Evolutionary conservation across 2,888 invertebrate species (phyloP), one percentile per base, ranked within the genome.

Genomic region (Lutraria lutraria): DNA sequence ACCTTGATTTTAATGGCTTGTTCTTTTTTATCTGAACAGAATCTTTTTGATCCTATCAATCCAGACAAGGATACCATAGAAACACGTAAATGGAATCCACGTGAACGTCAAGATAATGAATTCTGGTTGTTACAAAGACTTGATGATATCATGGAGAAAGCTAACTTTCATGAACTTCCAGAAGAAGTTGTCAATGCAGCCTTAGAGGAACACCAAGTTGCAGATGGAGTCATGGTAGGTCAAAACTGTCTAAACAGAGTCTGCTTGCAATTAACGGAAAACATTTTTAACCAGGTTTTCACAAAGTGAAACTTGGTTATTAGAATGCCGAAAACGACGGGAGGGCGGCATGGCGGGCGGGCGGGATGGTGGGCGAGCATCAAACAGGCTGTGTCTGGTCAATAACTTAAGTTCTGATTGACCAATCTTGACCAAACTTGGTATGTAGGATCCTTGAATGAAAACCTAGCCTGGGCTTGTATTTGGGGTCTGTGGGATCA

Each of bases 31-130:
- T 86, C 85, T 56, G 79, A 93, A 2, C 93, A 96, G 96, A 85
- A 86, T 43, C 91, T 96, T 82, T 96, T 96, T 94, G 96, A 96
- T 89, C 96, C 96, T 21, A 94, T 96, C 84, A 96, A 96, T 92
- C 96, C 96, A 6, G 96, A 96, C 93, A 96, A 96, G 88, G 96
- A 96, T 91, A 96, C 96, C 8, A 92, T 96, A 15, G 92, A 92
- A 68, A 95, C 96, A 2, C 88, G 96, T 21, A 91, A 94, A 82
- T 94, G 92, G 93, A 95, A 94, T 21, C 93, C 95, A 21, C 88
- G 94, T n/a, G 96, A 96, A 82, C 93, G 95, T 53, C 92, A 96
- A 56, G 96, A 96, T 91, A 96, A 94, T 89, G 96, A 96, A 89
- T 96, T 96, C 94, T 96, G 96, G 96, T 92, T 96, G 81, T 92